Evolutionary conservation across 2,113 vertebrate species (phyloP).

Genomic region (Notarius lentiginosus): DNA sequence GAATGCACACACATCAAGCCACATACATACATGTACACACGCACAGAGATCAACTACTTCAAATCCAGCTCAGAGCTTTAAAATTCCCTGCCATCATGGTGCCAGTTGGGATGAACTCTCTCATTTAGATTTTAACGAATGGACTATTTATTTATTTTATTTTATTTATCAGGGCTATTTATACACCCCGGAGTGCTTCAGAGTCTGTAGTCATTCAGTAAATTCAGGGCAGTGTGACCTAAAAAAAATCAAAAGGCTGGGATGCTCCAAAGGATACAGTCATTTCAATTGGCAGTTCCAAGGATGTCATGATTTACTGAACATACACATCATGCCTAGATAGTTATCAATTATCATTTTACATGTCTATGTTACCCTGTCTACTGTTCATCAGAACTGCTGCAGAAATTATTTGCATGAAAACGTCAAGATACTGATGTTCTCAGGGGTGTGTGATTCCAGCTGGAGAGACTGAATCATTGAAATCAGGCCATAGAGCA

Average conservation of each 20-base stretch:
- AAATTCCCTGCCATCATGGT: not conserved
- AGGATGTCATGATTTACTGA: not conserved
- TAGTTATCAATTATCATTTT: not conserved
- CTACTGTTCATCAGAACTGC: not conserved
- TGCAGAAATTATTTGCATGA: constrained; percentile 5
- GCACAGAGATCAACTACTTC: not conserved
- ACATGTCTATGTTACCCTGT: not conserved
- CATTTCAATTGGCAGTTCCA: not conserved
- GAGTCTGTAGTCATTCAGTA: not conserved
- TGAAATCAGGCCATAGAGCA: constrained; percentile 28
- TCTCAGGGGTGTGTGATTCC: constrained; percentile 16
- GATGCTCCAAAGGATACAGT: not conserved
- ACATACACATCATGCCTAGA: constrained; percentile 10
- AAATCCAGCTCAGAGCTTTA: not conserved
- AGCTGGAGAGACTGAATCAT: constrained; percentile 29
- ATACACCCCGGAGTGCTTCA: not conserved
- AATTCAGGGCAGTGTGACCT: not conserved
- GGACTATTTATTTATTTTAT: not conserved
- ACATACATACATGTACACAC: not conserved
- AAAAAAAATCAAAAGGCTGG: not conserved
- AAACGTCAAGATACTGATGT: constrained; percentile 26
- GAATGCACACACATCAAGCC: constrained; percentile 13
- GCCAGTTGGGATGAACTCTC: not conserved
- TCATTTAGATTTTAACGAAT: not conserved
- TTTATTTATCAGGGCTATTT: not conserved